phyloP scores from a whole-genome alignment of 2,113 vertebrate genomes.

The Plecturocebus donacophilus region DNA sequence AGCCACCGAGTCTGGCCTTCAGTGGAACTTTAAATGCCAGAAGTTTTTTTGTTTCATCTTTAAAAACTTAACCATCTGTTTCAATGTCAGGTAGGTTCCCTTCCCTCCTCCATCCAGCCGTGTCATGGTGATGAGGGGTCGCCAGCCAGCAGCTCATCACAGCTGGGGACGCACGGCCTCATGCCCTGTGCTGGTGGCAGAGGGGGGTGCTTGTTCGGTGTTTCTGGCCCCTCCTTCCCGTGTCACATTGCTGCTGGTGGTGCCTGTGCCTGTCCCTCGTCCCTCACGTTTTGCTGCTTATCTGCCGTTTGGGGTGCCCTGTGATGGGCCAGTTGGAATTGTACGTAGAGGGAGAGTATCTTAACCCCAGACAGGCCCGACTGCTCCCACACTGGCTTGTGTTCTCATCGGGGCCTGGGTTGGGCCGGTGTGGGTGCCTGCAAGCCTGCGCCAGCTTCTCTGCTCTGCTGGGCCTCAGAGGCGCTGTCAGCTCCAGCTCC shows the following conservation, averaged over 20 bases:
- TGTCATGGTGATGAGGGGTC: background rate
- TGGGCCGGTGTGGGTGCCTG: too few species aligned
- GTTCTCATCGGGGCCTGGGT: background rate
- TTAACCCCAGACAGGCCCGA: background rate
- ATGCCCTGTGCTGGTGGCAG: background rate
- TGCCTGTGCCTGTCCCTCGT: background rate
- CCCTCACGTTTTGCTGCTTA: background rate
- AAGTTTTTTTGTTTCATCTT: background rate
- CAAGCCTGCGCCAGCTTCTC: rapidly evolving
- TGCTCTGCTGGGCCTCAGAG: background rate
- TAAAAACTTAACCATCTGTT: background rate
- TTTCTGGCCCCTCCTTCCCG: background rate
- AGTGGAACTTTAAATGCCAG: background rate
- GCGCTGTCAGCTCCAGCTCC: too few species aligned
- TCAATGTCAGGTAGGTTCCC: background rate
- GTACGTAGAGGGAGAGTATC: background rate
- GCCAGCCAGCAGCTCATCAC: background rate
- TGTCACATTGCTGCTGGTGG: rapidly evolving
- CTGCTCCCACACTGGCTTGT: rapidly evolving
- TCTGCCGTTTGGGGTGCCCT: background rate
- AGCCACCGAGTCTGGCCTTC: background rate
- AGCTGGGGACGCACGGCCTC: too few species aligned
- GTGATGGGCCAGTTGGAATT: background rate
- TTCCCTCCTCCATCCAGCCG: background rate
- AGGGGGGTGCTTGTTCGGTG: background rate